These are phyloP conservation scores for Oopsacas minuta DNA, from an alignment of 37 sponge, comb jelly and placozoan species.

Conservation along the genomic window DNA sequence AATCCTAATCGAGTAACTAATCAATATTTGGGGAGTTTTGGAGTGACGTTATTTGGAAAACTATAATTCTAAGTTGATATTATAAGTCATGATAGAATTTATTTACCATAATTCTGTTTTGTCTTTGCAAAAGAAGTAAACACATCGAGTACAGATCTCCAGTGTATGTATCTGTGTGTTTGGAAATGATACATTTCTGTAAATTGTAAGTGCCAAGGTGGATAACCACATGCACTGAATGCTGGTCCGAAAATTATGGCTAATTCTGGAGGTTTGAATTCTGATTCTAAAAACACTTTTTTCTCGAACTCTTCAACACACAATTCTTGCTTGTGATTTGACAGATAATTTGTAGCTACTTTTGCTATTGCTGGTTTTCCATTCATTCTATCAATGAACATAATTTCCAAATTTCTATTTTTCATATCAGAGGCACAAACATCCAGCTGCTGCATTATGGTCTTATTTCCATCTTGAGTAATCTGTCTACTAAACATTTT, in stretches of 20 bases:
- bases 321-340: background rate
- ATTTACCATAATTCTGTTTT: slow-evolving; percentile 12
- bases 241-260: slow-evolving; percentile 1
- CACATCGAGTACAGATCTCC: background rate
- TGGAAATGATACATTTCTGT: background rate
- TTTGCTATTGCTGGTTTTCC: background rate
- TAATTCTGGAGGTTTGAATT: background rate
- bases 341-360: background rate
- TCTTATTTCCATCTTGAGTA: background rate
- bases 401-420: background rate
- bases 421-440: background rate
- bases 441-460: background rate
- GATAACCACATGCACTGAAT: background rate
- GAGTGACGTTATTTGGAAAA: too few relatives aligned
- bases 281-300: background rate
- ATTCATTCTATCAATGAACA: background rate
- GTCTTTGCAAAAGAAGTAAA: background rate
- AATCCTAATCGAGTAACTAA: background rate
- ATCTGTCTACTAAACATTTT: background rate
- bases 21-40: background rate
- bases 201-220: background rate
- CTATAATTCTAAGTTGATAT: too few relatives aligned
- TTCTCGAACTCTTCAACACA: background rate
- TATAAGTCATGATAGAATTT: too few relatives aligned
- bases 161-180: background rate